Evolutionary conservation across 1,140 invertebrate genomes (phyloP).

Genomic region (Parapsyche elsis): DNA sequence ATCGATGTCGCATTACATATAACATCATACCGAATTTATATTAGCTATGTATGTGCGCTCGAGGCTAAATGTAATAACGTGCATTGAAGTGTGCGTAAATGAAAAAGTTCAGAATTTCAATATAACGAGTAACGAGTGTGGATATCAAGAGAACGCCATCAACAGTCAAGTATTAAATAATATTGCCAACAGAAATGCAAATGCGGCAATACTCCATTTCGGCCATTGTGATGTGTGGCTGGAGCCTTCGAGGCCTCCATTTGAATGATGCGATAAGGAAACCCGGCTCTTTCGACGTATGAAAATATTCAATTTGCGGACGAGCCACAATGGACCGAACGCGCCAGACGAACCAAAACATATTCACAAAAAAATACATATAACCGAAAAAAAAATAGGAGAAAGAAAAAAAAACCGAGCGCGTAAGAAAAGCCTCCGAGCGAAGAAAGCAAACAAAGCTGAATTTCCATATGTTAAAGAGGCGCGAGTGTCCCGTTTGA

Average conservation of each 20-base stretch:
- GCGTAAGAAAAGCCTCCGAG: slow-evolving; percentile 13
- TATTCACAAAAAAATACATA: slow-evolving; percentile 43
- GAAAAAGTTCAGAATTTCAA: no score
- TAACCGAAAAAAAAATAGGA: neutral
- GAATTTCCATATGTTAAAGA: slow-evolving; percentile 56
- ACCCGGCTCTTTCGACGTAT: slow-evolving; percentile 35
- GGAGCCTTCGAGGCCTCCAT: slow-evolving; percentile 17
- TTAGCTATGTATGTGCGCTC: no score
- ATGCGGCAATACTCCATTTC: neutral
- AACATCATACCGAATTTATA: no score
- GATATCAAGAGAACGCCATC: no score
- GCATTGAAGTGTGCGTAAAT: no score
- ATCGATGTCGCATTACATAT: no score
- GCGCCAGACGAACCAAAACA: slow-evolving; percentile 43
- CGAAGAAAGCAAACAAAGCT: slow-evolving; percentile 55
- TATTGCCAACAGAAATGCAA: no score
- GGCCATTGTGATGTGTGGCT: slow-evolving; percentile 21
- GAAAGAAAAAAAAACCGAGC: neutral
- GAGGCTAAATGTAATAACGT: no score
- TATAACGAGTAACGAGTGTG: no score
- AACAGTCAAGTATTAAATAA: no score
- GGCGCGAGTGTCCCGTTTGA: slow-evolving; percentile 47
- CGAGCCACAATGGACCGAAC: slow-evolving; percentile 35
- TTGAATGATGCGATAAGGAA: slow-evolving; percentile 47
- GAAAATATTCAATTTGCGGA: slow-evolving; percentile 52